Evolutionary conservation across 2,888 invertebrate genomes (phyloP).

Genomic region (Brachyopa scutellaris): DNA sequence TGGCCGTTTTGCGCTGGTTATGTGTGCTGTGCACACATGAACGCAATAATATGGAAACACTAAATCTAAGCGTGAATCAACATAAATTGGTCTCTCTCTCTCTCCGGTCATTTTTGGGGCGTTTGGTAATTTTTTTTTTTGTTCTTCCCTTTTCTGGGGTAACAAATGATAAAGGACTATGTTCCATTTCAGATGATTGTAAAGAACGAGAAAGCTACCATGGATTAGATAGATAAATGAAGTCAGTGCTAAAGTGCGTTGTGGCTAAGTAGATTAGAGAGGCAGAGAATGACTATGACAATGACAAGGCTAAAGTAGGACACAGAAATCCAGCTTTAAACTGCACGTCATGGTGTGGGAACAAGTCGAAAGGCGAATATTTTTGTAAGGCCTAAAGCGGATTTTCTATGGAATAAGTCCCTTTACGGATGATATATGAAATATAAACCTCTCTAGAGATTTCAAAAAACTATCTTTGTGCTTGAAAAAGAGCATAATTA

Average conservation of each 20-base stretch:
- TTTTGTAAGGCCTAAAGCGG: too few relatives aligned
- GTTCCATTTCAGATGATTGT: constrained; percentile 32
- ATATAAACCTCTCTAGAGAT: too few relatives aligned
- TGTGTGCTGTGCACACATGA: constrained; percentile 20
- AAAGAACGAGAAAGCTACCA: neutral
- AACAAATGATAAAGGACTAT: constrained; percentile 31
- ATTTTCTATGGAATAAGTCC: too few relatives aligned
- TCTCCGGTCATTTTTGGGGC: constrained; percentile 42
- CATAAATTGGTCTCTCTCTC: constrained; percentile 67
- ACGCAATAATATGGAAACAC: constrained; percentile 65
- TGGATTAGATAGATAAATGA: constrained; percentile 30
- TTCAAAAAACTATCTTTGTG: too few relatives aligned
- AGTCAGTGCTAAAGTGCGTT: constrained; percentile 44
- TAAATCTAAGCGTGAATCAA: constrained; percentile 69
- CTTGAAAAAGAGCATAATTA: too few relatives aligned
- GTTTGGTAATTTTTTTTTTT: neutral
- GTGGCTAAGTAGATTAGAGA: constrained; percentile 15
- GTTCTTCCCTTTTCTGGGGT: neutral
- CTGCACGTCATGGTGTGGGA: too few relatives aligned
- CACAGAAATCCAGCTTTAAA: constrained; percentile 11
- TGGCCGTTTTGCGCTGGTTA: neutral
- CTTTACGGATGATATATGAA: too few relatives aligned
- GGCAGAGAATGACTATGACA: neutral
- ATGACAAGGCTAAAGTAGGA: too few relatives aligned
- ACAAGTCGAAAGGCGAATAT: too few relatives aligned